phyloP scores from a whole-genome alignment of 2,888 invertebrate species.

The Elmis aenea region DNA sequence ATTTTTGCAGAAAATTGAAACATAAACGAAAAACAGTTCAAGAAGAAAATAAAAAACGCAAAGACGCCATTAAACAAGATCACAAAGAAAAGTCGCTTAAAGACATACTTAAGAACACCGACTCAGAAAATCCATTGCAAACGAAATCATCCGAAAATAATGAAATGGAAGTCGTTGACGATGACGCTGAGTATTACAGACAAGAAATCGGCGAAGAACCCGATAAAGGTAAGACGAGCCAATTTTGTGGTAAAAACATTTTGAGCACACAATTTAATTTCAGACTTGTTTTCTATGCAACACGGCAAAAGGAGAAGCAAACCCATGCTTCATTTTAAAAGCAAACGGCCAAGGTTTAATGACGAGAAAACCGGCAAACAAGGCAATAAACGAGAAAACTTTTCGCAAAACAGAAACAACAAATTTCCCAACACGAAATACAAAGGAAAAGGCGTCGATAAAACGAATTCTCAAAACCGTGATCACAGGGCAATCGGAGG shows the following conservation, averaged over 20 bases:
- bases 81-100: conserved; percentile 63
- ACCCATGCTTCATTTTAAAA: no score
- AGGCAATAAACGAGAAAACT: no score
- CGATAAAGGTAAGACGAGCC: conserved; percentile 60
- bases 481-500: conserved; percentile 39
- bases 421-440: conserved; percentile 1
- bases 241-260: no score
- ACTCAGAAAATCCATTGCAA: conserved; percentile 40
- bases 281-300: no score
- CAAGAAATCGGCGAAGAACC: conserved; percentile 87
- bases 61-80: conserved; percentile 59
- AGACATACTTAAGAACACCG: conserved; percentile 60
- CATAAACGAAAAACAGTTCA: conserved; percentile 73
- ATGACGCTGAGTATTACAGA: conserved; percentile 78
- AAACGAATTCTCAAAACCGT: conserved; percentile 34
- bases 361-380: no score
- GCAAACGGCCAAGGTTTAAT: no score
- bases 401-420: conserved; percentile 2
- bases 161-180: conserved; percentile 48
- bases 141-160: no score
- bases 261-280: no score
- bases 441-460: conserved; percentile 23
- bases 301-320: no score
- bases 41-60: conserved; percentile 64
- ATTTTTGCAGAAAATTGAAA: conserved; percentile 58